Evolutionary conservation across 2,113 vertebrate genomes (phyloP), one percentile per base, ranked within the genome.

Genomic region (Diphyllodes magnificus): DNA sequence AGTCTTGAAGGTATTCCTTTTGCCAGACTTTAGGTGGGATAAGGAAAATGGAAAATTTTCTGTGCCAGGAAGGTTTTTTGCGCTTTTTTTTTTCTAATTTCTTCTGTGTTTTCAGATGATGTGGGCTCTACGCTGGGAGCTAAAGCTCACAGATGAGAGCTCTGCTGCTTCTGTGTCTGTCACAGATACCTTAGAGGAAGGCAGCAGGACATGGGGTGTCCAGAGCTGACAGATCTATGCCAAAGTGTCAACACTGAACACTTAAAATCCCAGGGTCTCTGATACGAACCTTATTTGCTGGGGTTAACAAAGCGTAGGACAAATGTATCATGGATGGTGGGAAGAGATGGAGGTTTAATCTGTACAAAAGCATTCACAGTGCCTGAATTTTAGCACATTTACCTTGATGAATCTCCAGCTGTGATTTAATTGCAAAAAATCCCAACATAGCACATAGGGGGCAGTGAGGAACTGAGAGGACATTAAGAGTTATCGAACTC

Each of bases 371-470:
- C 15, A 6, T 20, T 6, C 19, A 5, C 0, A 1, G n/a, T 10
- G 31, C 37, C 54, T 44, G n/a, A 17, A 14, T 65, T 82, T 83
- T 30, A 51, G 31, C 57, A 22, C 33, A 3, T 30, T 35, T 23
- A 12, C 39, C 69, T 78, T 2, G 5, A 20, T 7, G 30, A 54
- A 59, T n/a, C 11, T 56, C 27, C 27, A 87, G 45, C 42, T 61
- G 72, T 25, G 45, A 63, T 64, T 95, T 89, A 47, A 28, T 49
- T 11, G 50, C 71, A 57, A 18, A 49, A 68, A 66, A 65, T 61
- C 63, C 45, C 59, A 9, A 2, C 6, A 0, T 1, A 30, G 59
- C 28, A 1, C 21, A 3, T 1, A 11, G 24, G 13, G 33, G 20
- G 9, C 40, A 42, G 15, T 9, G 85, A 57, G 66, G 78, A 68